Evolutionary conservation across 2,113 vertebrate species (phyloP).

Genomic region (Melanerpes formicivorus): DNA sequence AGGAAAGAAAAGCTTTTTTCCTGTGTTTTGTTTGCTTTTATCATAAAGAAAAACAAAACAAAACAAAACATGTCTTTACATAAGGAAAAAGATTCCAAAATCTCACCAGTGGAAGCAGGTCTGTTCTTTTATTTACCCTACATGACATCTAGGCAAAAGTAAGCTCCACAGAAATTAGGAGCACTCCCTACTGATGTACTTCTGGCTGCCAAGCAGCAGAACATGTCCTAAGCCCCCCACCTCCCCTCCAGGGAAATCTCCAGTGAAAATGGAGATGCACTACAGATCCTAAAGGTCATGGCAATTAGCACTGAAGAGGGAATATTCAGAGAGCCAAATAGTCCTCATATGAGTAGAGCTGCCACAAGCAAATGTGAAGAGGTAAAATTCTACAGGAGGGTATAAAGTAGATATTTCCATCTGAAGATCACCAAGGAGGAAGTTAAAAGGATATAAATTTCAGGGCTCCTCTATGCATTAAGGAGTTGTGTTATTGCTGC

Average conservation of each 20-base stretch:
- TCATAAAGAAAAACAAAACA: background rate
- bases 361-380: background rate
- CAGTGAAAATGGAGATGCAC: background rate
- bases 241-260: background rate
- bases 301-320: background rate
- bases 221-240: background rate
- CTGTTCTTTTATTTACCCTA: conserved; percentile 43
- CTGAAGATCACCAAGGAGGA: background rate
- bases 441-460: background rate
- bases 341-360: background rate
- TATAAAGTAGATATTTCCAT: background rate
- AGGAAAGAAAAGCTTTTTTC: background rate
- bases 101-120: background rate
- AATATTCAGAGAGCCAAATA: background rate
- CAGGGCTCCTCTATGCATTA: background rate
- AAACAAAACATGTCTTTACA: background rate
- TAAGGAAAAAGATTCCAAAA: background rate
- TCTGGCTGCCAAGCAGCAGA: background rate
- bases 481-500: background rate
- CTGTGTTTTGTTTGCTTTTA: background rate
- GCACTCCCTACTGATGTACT: background rate
- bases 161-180: conserved; percentile 7
- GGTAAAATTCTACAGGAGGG: background rate
- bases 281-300: background rate
- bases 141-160: background rate